Conservation (phyloP, 2,113 vertebrate species). For the Corythornis madagascariensis region DNA sequence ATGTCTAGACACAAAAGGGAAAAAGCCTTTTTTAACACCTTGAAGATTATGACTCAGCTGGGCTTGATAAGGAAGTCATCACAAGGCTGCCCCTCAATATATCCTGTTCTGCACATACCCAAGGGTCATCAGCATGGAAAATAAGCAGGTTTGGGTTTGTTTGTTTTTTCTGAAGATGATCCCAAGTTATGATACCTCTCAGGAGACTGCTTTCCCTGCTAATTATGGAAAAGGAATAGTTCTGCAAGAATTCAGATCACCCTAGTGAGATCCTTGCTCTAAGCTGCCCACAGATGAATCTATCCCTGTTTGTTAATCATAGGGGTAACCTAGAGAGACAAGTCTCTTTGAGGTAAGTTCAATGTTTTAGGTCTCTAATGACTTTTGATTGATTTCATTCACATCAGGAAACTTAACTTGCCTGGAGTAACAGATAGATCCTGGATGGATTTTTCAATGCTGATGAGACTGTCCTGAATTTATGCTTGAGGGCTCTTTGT, state of each 20-base stretch:
- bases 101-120: background rate
- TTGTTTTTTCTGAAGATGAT: background rate
- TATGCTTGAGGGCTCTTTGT: background rate
- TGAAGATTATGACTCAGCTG: constrained; percentile 40
- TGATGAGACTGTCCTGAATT: background rate
- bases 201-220: background rate
- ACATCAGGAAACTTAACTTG: background rate
- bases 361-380: background rate
- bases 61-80: constrained; percentile 7
- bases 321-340: background rate
- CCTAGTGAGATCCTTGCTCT: background rate
- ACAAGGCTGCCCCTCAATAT: background rate
- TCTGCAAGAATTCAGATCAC: background rate
- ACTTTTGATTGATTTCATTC: background rate
- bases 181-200: background rate
- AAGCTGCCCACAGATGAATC: background rate
- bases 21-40: background rate
- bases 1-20: constrained; percentile 43
- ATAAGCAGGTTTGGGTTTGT: background rate
- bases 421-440: background rate
- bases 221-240: background rate
- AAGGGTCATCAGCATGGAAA: background rate
- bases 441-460: background rate
- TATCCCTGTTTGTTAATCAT: background rate
- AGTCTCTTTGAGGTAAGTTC: background rate